phyloP scores from a whole-genome alignment of 1,140 invertebrate species.

The Limonius californicus region DNA sequence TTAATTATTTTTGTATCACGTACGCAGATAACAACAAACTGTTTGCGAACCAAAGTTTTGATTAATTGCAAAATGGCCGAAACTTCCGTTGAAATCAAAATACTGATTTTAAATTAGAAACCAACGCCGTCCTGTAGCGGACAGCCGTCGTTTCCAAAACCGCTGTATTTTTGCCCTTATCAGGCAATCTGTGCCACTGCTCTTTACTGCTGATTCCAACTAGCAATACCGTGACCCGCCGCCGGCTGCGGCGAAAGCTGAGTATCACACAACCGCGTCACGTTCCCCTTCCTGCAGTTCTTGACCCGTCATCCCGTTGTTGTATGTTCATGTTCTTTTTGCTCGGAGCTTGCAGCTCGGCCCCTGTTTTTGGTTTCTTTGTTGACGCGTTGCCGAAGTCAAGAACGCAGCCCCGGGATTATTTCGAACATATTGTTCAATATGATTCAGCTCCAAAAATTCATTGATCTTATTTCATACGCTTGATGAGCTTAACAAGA shows the following conservation, averaged over 20 bases:
- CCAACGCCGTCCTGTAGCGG: no score
- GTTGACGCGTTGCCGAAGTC: neutral
- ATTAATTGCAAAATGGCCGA: no score
- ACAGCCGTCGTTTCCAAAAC: no score
- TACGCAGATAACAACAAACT: no score
- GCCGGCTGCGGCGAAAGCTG: constrained; percentile 12
- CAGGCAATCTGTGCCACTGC: neutral
- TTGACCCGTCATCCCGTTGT: constrained; percentile 10
- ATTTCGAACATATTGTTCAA: neutral
- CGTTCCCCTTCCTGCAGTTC: constrained; percentile 10
- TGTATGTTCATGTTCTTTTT: constrained; percentile 11
- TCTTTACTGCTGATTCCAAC: neutral
- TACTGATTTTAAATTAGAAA: no score
- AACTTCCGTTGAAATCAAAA: no score
- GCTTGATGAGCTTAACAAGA: no score
- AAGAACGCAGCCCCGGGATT: neutral
- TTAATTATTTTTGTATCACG: no score
- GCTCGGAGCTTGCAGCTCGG: neutral
- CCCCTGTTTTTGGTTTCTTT: neutral
- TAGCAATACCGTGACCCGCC: constrained; percentile 12
- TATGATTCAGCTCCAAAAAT: no score
- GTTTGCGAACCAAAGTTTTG: no score
- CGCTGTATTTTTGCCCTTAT: no score
- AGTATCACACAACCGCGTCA: constrained; percentile 10
- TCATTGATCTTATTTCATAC: neutral